Evolutionary conservation across 37 sponge, comb jelly and placozoan species (phyloP).

Genomic region (Beroe forskalii): DNA sequence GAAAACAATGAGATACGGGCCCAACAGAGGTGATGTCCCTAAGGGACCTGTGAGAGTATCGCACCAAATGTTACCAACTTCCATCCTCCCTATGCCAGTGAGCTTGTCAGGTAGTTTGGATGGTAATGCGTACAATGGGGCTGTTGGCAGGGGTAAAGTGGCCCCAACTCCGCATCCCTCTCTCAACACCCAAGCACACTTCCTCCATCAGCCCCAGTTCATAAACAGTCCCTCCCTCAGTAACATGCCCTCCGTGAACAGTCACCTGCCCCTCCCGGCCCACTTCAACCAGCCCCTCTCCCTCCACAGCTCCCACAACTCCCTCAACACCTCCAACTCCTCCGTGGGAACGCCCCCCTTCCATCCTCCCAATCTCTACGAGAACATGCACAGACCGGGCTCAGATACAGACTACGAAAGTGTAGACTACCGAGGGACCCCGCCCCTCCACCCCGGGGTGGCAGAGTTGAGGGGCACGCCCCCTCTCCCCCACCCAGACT

Average conservation of each 20-base stretch:
- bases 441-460: no score
- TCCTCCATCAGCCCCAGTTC: no score
- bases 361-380: no score
- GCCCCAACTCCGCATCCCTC: constrained; percentile 29
- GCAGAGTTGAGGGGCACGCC: no score
- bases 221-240: no score
- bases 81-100: constrained; percentile 27
- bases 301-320: no score
- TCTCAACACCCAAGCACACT: constrained; percentile 6
- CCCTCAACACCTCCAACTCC: no score
- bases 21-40: background rate
- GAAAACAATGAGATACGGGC: background rate
- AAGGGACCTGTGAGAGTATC: constrained; percentile 4
- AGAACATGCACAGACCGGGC: background rate
- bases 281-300: background rate
- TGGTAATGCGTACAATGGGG: background rate
- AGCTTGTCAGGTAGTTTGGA: background rate
- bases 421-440: no score
- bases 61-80: background rate
- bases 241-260: no score
- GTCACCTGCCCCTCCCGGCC: no score
- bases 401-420: background rate
- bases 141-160: background rate
- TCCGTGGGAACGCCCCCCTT: no score
- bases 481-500: no score